Evolutionary conservation across 2,113 vertebrate genomes (phyloP).

Genomic region (Cyanocitta stelleri): DNA sequence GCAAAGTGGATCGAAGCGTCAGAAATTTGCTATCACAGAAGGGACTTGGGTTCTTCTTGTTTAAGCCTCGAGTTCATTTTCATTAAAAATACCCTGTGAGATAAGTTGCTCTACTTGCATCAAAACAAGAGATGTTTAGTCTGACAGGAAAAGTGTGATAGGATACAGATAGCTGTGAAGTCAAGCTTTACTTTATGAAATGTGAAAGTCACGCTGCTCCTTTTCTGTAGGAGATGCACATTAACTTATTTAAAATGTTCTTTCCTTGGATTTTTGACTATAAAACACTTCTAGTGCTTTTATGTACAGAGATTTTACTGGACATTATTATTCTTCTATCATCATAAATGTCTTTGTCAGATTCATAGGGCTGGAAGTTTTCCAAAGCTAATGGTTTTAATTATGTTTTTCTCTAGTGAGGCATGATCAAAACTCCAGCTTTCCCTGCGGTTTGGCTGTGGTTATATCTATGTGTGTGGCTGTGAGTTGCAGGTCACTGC

Average conservation of each 20-base stretch:
- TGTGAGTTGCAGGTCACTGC: not conserved
- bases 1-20: not conserved
- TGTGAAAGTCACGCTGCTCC: not conserved
- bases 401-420: not conserved
- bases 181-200: not conserved
- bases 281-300: constrained; percentile 32
- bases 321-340: constrained; percentile 32
- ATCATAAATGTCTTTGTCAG: constrained; percentile 12
- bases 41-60: not conserved
- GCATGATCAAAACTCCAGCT: not conserved
- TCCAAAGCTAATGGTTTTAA: constrained; percentile 26
- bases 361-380: constrained; percentile 5
- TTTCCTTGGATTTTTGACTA: not conserved
- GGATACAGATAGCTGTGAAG: constrained; percentile 2
- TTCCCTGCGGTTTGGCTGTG: not conserved
- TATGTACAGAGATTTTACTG: not conserved
- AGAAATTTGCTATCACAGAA: not conserved
- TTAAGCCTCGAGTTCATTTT: not conserved
- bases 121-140: not conserved
- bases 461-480: not conserved
- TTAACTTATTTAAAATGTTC: not conserved
- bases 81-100: not conserved
- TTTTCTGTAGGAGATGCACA: not conserved
- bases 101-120: not conserved
- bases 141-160: not conserved